A percentile compares a stretch with the other conserved stretches of the same genome.
phyloP scores from a whole-genome alignment of 2,113 vertebrate genomes.

The Rutilus rutilus region DNA sequence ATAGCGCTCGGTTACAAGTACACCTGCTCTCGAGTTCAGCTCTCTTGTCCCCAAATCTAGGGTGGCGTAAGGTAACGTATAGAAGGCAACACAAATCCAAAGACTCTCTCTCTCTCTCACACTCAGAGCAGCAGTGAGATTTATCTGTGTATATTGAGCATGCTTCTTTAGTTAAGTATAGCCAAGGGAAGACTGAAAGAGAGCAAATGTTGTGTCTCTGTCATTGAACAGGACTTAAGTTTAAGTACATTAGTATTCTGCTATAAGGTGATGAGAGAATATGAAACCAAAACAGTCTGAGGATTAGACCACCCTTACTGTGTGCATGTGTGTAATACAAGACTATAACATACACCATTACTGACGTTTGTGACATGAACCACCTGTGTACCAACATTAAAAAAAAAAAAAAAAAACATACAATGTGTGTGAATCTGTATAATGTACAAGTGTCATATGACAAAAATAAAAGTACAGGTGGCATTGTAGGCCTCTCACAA shows the following conservation, averaged over 20 bases:
- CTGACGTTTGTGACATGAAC: not conserved
- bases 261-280: slow-evolving; percentile 53
- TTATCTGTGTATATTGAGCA: not conserved
- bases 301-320: slow-evolving; percentile 43
- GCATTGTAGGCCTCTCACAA: not conserved
- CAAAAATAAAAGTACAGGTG: not conserved
- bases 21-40: slow-evolving; percentile 17
- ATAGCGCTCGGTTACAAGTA: not conserved
- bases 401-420: not conserved
- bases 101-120: too few species aligned
- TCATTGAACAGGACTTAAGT: slow-evolving; percentile 48
- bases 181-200: slow-evolving; percentile 7
- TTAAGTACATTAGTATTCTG: slow-evolving; percentile 54
- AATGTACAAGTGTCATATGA: not conserved
- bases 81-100: not conserved
- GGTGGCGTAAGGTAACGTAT: not conserved
- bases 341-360: slow-evolving; percentile 29
- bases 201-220: slow-evolving; percentile 53
- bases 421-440: not conserved
- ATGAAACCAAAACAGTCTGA: slow-evolving; percentile 45
- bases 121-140: slow-evolving; percentile 1
- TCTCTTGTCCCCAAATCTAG: slow-evolving; percentile 7
- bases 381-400: slow-evolving; percentile 24
- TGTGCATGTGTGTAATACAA: slow-evolving; percentile 28
- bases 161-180: slow-evolving; percentile 11